Base-by-base conservation (phyloP, 2,113 vertebrate genomes). In the Cathartes aura region DNA sequence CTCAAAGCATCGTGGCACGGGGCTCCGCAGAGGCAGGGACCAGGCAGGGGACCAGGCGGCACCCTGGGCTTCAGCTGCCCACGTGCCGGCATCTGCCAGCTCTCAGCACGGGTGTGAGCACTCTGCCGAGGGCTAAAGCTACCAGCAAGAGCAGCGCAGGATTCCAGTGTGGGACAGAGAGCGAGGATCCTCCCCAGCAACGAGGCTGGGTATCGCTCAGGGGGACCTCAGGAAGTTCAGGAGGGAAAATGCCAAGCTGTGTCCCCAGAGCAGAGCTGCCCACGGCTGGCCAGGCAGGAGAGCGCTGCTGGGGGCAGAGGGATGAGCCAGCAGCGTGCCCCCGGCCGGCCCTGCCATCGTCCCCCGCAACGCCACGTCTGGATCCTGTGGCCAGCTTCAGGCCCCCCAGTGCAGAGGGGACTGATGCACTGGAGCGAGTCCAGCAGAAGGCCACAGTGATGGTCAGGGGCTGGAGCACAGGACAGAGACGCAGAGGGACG, bases 371-470 rank as follows among this genome's bases (percentile, higher is more conserved):
- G 43, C 34, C 53, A 9, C 1, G 0, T 34, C 85, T 21, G 22
- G 20, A 53, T 24, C 52, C 53, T 0, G 0, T 1, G 9, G 3
- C 48, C 78, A 36, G 27, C 48, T 55, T 18, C 19, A 43, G 32
- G 32, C 5, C 36, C 56, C 15, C 20, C 75, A 16, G 47, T 1
- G 34, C 45, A 68, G 14, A 5, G 26, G 50, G 11, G 2, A 47
- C 4, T 1, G 1, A 40, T 2, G 6, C 0, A 11, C 27, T 5
- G 36, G 11, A 72, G 38, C 0, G 3, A 67, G 45, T 5, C 29
- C 0, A 2, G 48, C 82, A 63, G 26, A 22, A 52, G 20, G 3
- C 29, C 74, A 20, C 0, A 0, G 70, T 13, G 53, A 52, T 4
- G 64, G 48, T 5, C 1, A 0, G 53, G 42, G 70, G 19, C 29